These are phyloP conservation scores for Fistularia tabacaria DNA, from an alignment of 2,797 vertebrate species.

Conservation along the genomic window DNA sequence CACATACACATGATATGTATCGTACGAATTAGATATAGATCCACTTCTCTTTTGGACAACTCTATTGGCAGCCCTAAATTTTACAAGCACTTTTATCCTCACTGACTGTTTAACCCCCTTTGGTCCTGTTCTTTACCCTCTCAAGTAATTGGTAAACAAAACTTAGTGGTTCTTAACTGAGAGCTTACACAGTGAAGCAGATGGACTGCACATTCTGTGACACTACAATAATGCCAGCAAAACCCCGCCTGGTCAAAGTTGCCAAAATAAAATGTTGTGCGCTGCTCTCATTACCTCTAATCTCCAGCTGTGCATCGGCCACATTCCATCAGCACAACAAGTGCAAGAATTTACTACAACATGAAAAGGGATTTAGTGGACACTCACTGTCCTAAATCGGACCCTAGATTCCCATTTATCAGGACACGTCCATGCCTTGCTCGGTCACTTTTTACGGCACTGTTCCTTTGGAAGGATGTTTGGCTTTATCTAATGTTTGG, in stretches of 20 bases:
- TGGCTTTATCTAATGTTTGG: constrained; percentile 64
- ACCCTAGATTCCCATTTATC: constrained; percentile 19
- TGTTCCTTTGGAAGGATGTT: constrained; percentile 57
- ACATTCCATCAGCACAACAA: neutral
- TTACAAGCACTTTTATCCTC: no score
- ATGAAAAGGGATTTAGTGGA: neutral
- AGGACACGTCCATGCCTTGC: neutral
- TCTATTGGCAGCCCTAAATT: no score
- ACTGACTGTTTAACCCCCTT: no score
- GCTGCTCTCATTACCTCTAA: neutral
- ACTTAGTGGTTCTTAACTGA: no score
- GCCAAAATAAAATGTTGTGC: no score
- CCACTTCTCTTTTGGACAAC: no score
- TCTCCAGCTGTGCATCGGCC: neutral
- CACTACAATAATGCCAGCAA: neutral
- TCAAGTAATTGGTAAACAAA: neutral
- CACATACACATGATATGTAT: no score
- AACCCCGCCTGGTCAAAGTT: no score
- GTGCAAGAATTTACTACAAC: neutral
- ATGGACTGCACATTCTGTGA: no score
- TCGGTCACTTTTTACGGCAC: constrained; percentile 6
- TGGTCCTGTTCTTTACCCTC: neutral
- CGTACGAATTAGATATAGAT: no score
- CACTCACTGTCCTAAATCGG: neutral
- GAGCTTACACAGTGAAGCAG: no score